These are phyloP conservation scores for Luscinia megarhynchos DNA, from an alignment of 2,797 vertebrate species.

Conservation along the genomic window DNA sequence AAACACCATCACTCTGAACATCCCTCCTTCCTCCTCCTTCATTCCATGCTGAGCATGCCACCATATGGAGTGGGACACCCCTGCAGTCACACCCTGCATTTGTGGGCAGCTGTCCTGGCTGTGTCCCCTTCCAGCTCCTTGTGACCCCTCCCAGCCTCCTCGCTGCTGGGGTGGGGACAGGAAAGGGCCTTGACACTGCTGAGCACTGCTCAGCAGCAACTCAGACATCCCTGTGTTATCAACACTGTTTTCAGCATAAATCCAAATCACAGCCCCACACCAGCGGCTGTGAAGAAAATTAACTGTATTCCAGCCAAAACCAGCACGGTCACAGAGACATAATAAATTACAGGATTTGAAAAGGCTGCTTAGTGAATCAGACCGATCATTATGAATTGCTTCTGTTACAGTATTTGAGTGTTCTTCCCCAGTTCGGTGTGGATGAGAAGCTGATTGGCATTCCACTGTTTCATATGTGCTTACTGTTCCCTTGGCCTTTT, in stretches of 20 bases:
- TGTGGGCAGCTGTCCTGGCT: background rate
- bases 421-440: background rate
- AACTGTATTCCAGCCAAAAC: background rate
- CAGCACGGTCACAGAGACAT: background rate
- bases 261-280: background rate
- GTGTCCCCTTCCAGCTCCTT: background rate
- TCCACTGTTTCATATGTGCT: background rate
- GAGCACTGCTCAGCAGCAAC: background rate
- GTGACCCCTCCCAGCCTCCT: background rate
- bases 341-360: background rate
- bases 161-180: rapidly evolving
- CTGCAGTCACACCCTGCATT: too few species aligned
- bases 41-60: background rate
- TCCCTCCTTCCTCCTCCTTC: background rate
- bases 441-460: background rate
- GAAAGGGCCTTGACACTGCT: background rate
- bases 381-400: background rate
- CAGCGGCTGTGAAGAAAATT: background rate
- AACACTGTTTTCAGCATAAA: background rate
- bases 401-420: background rate
- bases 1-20: rapidly evolving
- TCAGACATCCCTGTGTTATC: background rate
- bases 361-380: background rate
- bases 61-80: background rate
- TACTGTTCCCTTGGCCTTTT: background rate